A percentile compares a stretch with the other conserved stretches of the same genome.
phyloP scores from a whole-genome alignment of 2,888 invertebrate genomes.

The Dryocosmus kuriphilus region DNA sequence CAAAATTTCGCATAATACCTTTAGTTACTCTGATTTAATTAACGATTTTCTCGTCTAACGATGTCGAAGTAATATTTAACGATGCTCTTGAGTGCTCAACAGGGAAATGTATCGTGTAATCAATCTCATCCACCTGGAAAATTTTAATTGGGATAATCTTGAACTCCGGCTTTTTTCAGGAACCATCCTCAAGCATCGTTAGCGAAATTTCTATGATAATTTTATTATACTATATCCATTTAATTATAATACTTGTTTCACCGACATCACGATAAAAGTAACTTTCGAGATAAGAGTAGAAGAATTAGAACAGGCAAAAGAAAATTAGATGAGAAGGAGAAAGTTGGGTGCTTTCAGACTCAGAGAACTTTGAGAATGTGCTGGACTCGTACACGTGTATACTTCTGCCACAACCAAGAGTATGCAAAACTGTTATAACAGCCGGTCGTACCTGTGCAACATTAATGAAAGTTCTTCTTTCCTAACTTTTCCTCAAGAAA shows the following conservation, averaged over 20 bases:
- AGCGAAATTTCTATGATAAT: conserved; percentile 22
- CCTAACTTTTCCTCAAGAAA: neutral
- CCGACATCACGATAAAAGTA: conserved; percentile 1
- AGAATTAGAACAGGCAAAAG: conserved; percentile 27
- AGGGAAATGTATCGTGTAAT: conserved; percentile 16
- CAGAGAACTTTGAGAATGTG: conserved; percentile 8
- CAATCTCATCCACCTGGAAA: conserved; percentile 9
- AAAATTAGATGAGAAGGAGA: conserved; percentile 20
- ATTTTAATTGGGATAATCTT: conserved; percentile 13
- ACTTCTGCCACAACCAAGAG: neutral
- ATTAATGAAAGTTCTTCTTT: conserved; percentile 8
- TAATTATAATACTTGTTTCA: conserved; percentile 27
- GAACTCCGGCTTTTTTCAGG: neutral
- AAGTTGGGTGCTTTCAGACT: conserved; percentile 4
- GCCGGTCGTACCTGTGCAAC: neutral
- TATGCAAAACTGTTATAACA: conserved; percentile 17
- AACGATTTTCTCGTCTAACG: neutral
- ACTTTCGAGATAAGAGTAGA: conserved; percentile 21
- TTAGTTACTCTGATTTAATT: neutral
- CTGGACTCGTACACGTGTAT: neutral
- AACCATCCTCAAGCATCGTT: neutral
- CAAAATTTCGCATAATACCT: neutral
- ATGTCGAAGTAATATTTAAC: conserved; percentile 2
- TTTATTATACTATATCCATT: conserved; percentile 20
- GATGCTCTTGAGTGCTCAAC: neutral